Percentiles rank a stretch among this genome's conserved stretches.
Conservation (phyloP, 2,113 vertebrate species). For the Lophochroa leadbeateri region DNA sequence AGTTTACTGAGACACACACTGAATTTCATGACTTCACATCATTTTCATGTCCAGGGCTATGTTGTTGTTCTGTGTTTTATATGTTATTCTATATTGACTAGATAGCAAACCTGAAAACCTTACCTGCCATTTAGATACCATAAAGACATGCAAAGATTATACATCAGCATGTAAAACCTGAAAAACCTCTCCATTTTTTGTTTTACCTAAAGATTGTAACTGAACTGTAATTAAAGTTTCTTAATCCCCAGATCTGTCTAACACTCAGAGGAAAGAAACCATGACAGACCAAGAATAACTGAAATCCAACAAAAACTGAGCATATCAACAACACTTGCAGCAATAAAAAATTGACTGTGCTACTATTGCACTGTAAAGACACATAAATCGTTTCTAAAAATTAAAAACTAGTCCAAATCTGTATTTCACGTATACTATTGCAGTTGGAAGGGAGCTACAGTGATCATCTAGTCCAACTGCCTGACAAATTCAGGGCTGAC, state of each 20-base stretch:
- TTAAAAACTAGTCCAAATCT: background rate
- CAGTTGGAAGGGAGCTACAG: background rate
- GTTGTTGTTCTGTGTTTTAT: background rate
- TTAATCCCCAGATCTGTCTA: background rate
- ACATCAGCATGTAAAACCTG: background rate
- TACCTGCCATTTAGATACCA: background rate
- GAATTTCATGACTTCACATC: background rate
- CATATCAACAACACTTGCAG: background rate
- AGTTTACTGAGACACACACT: background rate
- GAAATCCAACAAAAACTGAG: background rate
- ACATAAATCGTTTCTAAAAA: background rate
- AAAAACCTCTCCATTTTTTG: background rate
- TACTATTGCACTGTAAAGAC: background rate
- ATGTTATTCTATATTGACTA: background rate
- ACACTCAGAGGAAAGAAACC: background rate
- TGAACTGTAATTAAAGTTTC: background rate
- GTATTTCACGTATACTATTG: background rate
- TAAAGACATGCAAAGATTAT: background rate
- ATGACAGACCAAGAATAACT: background rate
- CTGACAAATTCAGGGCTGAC: background rate
- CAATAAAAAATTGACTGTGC: background rate
- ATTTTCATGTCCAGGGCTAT: background rate
- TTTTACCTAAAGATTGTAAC: background rate
- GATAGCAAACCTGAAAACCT: background rate
- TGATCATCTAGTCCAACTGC: background rate